A percentile compares a stretch with the other conserved stretches of the same genome.
phyloP scores from a whole-genome alignment of 2,797 vertebrate genomes.

The Neomorphus geoffroyi region DNA sequence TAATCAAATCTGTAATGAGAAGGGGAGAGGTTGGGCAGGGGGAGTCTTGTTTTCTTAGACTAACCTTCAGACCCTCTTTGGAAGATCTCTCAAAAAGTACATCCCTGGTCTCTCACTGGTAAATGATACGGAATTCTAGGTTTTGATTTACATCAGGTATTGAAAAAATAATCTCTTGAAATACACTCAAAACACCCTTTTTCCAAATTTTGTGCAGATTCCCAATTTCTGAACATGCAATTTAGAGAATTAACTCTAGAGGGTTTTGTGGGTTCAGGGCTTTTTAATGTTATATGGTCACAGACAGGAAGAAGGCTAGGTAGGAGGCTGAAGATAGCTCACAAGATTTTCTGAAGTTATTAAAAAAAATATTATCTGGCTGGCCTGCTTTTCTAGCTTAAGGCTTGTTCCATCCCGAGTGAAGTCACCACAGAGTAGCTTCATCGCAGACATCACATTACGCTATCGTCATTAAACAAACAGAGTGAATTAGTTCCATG shows the following conservation, averaged over 20 bases:
- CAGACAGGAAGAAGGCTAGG: not conserved
- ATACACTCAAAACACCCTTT: not conserved
- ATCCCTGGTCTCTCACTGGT: not conserved
- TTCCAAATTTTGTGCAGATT: not conserved
- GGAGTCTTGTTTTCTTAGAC: not conserved
- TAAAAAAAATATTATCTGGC: not conserved
- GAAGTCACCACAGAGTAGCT: not conserved
- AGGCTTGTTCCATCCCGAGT: not conserved
- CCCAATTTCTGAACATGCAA: not conserved
- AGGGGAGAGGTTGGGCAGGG: not conserved
- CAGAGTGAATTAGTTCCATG: not conserved
- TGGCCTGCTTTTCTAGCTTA: not conserved
- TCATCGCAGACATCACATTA: not conserved
- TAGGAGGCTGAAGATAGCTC: not conserved
- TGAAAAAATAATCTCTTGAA: not conserved
- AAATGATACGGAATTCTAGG: not conserved
- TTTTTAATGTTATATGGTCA: not conserved
- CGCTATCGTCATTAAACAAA: not conserved
- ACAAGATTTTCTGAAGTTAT: not conserved
- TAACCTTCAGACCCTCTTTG: not conserved
- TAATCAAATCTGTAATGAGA: not conserved
- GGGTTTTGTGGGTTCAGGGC: rapidly evolving
- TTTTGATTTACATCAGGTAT: not conserved
- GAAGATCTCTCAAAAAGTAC: not conserved
- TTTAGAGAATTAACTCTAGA: not conserved